Percentiles rank a stretch among this genome's conserved stretches.
Evolutionary conservation across 2,113 vertebrate genomes (phyloP).

Genomic region (Opisthocomus hoazin): DNA sequence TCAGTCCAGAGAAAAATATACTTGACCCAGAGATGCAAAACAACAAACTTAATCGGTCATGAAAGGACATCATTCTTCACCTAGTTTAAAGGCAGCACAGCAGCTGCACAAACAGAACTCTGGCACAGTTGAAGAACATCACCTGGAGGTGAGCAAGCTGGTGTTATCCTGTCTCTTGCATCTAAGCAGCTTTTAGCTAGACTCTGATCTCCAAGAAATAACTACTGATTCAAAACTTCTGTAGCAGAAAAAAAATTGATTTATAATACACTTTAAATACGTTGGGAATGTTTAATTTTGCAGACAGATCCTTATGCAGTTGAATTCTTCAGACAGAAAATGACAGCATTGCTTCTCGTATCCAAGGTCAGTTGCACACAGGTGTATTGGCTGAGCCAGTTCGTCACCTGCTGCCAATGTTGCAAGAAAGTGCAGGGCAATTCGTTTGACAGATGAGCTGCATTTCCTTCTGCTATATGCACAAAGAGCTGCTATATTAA

Average conservation of each 20-base stretch:
- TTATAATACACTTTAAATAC: neutral
- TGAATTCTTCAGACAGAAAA: neutral
- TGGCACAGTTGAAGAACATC: slow-evolving; percentile 2
- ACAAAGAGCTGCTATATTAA: neutral
- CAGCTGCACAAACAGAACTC: slow-evolving; percentile 27
- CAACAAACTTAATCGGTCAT: neutral
- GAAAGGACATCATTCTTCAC: neutral
- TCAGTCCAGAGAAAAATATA: neutral
- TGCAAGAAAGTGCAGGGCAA: neutral
- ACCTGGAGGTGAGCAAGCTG: neutral
- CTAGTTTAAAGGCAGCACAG: neutral
- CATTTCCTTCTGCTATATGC: neutral
- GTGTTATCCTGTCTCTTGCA: neutral
- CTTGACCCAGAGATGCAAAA: neutral
- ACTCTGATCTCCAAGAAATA: neutral
- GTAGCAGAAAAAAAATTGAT: neutral
- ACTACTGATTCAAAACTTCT: neutral
- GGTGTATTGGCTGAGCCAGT: neutral
- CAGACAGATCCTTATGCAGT: neutral
- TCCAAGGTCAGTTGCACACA: neutral
- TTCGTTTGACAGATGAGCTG: neutral
- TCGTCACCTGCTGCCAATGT: neutral
- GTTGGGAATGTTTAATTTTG: neutral
- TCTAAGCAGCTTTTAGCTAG: neutral
- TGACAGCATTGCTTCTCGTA: neutral